These are phyloP conservation scores for Iguana delicatissima DNA, from an alignment of 2,797 vertebrate genomes.

Conservation along the genomic window DNA sequence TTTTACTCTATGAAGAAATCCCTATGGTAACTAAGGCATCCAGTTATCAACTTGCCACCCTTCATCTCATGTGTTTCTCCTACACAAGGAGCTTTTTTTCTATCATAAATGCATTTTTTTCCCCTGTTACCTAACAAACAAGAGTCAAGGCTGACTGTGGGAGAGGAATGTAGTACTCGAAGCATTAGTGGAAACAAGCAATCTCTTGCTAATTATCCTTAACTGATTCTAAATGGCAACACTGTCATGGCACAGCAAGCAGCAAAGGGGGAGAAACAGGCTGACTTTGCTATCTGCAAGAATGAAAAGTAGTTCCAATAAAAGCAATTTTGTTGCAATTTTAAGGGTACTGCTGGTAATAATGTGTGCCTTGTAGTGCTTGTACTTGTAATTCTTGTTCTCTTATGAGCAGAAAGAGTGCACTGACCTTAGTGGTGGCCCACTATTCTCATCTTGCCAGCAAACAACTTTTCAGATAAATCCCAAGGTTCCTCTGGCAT, in stretches of 20 bases:
- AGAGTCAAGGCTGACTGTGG: slow-evolving; percentile 29
- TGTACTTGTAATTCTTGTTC: neutral
- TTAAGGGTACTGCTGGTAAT: neutral
- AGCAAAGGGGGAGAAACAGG: neutral
- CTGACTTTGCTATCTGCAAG: slow-evolving; percentile 13
- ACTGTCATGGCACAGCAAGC: slow-evolving; percentile 27
- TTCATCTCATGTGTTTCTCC: slow-evolving; percentile 6
- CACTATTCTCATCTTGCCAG: neutral
- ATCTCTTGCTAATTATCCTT: slow-evolving; percentile 44
- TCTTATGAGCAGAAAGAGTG: neutral
- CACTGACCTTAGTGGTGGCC: neutral
- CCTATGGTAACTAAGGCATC: slow-evolving; percentile 1
- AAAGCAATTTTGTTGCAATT: neutral
- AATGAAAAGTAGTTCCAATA: neutral
- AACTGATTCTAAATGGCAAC: slow-evolving; percentile 35
- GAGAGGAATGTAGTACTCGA: slow-evolving; percentile 20
- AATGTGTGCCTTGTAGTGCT: neutral
- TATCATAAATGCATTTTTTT: slow-evolving; percentile 18
- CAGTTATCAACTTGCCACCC: neutral
- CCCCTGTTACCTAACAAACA: slow-evolving; percentile 15
- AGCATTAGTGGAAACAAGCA: slow-evolving; percentile 32
- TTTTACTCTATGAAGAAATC: slow-evolving; percentile 9
- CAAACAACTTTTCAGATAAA: neutral
- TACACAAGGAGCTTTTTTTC: slow-evolving; percentile 2
- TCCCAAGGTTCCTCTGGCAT: neutral